phyloP scores from a whole-genome alignment of 2,797 vertebrate species.

The Siniperca undulata region DNA sequence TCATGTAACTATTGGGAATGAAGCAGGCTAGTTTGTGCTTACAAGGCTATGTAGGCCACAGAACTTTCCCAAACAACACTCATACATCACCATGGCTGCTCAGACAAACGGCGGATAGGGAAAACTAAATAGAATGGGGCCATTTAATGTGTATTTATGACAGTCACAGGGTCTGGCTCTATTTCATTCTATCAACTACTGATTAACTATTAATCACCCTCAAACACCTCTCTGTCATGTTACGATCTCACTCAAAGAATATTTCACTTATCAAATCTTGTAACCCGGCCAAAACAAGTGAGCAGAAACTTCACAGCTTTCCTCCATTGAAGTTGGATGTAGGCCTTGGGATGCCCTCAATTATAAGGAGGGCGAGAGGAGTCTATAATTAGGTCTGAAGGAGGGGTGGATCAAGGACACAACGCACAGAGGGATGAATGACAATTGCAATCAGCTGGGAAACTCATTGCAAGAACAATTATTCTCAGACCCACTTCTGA shows the following conservation, averaged over 20 bases:
- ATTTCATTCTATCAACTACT: slow-evolving; percentile 13
- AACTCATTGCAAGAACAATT: slow-evolving; percentile 63
- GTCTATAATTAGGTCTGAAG: slow-evolving; percentile 82
- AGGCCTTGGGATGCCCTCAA: slow-evolving; percentile 84
- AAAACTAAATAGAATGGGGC: slow-evolving; percentile 50
- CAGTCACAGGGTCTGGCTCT: not conserved
- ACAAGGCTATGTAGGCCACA: slow-evolving; percentile 74
- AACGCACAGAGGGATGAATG: slow-evolving; percentile 75
- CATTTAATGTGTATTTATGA: slow-evolving; percentile 17
- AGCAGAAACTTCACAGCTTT: slow-evolving; percentile 51
- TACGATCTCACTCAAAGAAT: not conserved
- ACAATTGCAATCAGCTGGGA: slow-evolving; percentile 75
- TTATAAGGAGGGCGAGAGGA: slow-evolving; percentile 85
- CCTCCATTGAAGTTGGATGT: slow-evolving; percentile 71
- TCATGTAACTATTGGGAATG: slow-evolving; percentile 66
- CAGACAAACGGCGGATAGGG: slow-evolving; percentile 21
- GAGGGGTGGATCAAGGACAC: slow-evolving; percentile 82
- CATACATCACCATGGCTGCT: slow-evolving; percentile 45
- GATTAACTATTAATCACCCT: slow-evolving; percentile 3
- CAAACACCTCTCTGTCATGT: not conserved
- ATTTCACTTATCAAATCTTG: slow-evolving; percentile 19
- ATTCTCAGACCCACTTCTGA: slow-evolving; percentile 72
- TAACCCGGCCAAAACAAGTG: slow-evolving; percentile 18
- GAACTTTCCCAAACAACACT: slow-evolving; percentile 61
- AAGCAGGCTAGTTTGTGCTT: slow-evolving; percentile 38